Conservation (phyloP, 2,113 vertebrate genomes). For the Motacilla alba region DNA sequence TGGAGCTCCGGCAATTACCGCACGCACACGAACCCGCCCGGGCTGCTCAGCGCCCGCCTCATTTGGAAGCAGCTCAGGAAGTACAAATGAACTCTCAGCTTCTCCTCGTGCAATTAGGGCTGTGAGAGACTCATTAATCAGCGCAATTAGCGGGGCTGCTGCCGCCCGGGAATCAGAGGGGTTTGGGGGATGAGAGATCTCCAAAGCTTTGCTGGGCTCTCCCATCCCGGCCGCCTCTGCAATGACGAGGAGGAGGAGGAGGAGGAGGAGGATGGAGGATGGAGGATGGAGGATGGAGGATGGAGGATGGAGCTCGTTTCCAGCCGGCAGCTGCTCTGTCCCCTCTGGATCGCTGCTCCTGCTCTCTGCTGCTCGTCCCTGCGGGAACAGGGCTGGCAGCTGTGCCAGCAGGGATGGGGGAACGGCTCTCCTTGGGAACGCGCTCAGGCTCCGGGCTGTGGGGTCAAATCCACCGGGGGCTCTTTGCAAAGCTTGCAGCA, state of each 20-base stretch:
- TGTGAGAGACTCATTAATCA: neutral
- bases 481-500: neutral
- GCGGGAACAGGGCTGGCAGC: neutral
- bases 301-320: neutral
- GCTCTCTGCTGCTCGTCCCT: neutral
- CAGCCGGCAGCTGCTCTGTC: neutral
- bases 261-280: too few species aligned
- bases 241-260: neutral
- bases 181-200: neutral
- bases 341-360: neutral
- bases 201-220: neutral
- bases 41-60: neutral
- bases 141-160: neutral
- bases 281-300: too few species aligned
- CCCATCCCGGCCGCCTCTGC: neutral
- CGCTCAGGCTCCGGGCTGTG: neutral
- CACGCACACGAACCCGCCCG: neutral
- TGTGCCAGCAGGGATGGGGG: neutral
- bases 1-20: neutral
- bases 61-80: neutral
- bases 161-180: neutral
- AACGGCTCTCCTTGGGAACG: rapidly evolving
- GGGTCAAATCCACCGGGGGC: neutral
- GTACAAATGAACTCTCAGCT: neutral
- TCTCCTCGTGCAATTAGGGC: neutral